Evolutionary conservation across 2,113 vertebrate genomes (phyloP).

Genomic region (Aldabrachelys gigantea): DNA sequence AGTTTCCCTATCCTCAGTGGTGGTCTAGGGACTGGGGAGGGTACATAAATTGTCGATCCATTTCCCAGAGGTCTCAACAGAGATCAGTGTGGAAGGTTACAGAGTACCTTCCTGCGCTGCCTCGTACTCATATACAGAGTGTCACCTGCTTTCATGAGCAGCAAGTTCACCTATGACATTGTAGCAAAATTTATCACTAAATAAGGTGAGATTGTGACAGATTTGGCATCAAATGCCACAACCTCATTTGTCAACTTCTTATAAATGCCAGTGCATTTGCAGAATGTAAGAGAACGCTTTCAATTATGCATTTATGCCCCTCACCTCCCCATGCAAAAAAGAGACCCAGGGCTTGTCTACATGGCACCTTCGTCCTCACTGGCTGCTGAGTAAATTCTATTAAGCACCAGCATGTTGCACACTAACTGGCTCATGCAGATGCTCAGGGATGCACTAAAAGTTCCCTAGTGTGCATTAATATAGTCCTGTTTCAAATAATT

Average conservation of each 20-base stretch:
- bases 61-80: not conserved
- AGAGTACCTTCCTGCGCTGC: not conserved
- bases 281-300: not conserved
- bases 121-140: not conserved
- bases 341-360: too few species aligned
- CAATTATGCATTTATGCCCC: not conserved
- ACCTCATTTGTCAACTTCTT: not conserved
- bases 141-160: not conserved
- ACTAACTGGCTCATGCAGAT: too few species aligned
- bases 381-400: too few species aligned
- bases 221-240: not conserved
- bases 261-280: not conserved
- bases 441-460: too few species aligned
- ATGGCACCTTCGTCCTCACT: too few species aligned
- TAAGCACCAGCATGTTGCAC: too few species aligned
- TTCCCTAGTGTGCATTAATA: too few species aligned
- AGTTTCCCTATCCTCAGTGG: too few species aligned
- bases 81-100: not conserved
- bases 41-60: too few species aligned
- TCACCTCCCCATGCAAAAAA: not conserved
- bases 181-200: not conserved
- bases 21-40: too few species aligned
- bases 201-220: not conserved
- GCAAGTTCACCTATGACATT: not conserved
- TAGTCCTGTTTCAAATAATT: too few species aligned